A percentile compares a stretch with the other conserved stretches of the same genome.
These are phyloP conservation scores for Rotaria macrura DNA, from an alignment of 2,888 invertebrate genomes.

Conservation along the genomic window DNA sequence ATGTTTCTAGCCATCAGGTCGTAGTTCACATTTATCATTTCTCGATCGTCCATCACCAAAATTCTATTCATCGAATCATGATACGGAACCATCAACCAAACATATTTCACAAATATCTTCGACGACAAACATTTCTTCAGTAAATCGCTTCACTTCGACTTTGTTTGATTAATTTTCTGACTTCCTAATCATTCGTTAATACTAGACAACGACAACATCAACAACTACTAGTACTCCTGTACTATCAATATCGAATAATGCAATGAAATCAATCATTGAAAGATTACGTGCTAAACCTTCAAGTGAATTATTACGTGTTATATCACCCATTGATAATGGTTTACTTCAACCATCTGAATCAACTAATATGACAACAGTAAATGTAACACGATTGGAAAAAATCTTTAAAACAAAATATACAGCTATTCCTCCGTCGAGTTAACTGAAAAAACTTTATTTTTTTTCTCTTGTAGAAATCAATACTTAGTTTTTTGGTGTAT, in stretches of 20 bases:
- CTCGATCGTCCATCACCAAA: neutral
- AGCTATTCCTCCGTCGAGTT: neutral
- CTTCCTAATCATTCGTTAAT: neutral
- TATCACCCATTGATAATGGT: neutral
- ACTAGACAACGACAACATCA: neutral
- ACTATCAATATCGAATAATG: neutral
- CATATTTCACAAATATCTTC: neutral
- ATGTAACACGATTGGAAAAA: neutral
- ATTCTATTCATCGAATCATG: neutral
- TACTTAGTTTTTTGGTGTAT: neutral
- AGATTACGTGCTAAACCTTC: slow-evolving; percentile 4
- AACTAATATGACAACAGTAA: neutral
- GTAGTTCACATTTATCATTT: neutral
- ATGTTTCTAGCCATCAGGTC: neutral
- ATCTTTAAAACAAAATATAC: neutral
- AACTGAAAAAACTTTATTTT: neutral
- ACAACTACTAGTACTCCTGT: too few relatives aligned
- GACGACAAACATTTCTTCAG: neutral
- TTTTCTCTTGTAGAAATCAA: neutral
- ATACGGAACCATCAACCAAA: neutral
- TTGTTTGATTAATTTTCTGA: too few relatives aligned
- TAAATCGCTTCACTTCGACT: neutral
- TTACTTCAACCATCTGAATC: neutral
- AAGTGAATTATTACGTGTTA: neutral
- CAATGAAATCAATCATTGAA: neutral